Evolutionary conservation across 2,888 invertebrate species (phyloP).

Genomic region (Drosophila paracracens): DNA sequence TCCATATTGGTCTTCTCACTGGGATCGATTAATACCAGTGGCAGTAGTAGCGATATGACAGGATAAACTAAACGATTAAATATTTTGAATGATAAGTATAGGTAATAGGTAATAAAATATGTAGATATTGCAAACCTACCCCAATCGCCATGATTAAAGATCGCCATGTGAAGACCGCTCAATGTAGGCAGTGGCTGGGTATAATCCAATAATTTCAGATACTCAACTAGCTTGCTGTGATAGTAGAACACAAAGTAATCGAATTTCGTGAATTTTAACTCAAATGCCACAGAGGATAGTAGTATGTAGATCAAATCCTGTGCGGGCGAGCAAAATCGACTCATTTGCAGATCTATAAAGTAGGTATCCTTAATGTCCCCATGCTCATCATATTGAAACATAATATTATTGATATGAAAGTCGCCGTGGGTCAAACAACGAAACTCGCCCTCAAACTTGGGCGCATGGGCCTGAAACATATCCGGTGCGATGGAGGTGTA

Average conservation of each 20-base stretch:
- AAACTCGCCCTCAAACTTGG: slow-evolving; percentile 53
- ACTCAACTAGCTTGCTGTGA: slow-evolving; percentile 68
- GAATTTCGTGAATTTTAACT: slow-evolving; percentile 74
- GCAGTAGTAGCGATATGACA: slow-evolving; percentile 54
- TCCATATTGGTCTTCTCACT: slow-evolving; percentile 71
- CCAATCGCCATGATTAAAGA: slow-evolving; percentile 73
- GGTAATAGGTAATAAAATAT: not conserved
- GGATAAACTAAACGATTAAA: slow-evolving; percentile 57
- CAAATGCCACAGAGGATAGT: slow-evolving; percentile 72
- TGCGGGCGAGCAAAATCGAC: slow-evolving; percentile 81
- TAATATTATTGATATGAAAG: slow-evolving; percentile 82
- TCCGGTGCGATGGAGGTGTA: slow-evolving; percentile 55
- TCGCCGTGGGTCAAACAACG: slow-evolving; percentile 82
- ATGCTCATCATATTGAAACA: slow-evolving; percentile 76
- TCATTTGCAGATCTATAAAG: slow-evolving; percentile 82
- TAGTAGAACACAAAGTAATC: slow-evolving; percentile 80
- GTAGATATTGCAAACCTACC: slow-evolving; percentile 49
- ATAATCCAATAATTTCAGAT: slow-evolving; percentile 71
- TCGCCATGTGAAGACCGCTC: slow-evolving; percentile 67
- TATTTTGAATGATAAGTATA: no score
- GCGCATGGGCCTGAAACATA: slow-evolving; percentile 62
- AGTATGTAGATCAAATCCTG: slow-evolving; percentile 82
- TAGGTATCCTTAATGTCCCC: slow-evolving; percentile 67
- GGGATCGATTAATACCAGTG: slow-evolving; percentile 71
- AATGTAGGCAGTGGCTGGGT: slow-evolving; percentile 68